These are phyloP conservation scores for Anabas testudineus DNA, from an alignment of 2,797 vertebrate species.

Conservation along the genomic window DNA sequence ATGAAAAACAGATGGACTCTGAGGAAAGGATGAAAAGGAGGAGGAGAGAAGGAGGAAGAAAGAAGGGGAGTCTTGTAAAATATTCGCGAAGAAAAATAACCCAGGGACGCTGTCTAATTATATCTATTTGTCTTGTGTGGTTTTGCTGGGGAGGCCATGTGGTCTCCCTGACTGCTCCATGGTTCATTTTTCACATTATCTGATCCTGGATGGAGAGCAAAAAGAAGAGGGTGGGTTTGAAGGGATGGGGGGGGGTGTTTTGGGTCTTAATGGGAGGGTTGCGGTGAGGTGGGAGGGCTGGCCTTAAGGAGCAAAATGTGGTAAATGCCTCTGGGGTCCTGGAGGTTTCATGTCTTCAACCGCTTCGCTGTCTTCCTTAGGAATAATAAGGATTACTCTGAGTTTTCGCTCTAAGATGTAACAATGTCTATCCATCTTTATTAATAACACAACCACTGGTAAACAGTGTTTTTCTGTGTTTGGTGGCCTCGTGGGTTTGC, in stretches of 20 bases:
- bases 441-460: constrained; percentile 28
- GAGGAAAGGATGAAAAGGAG: constrained; percentile 73
- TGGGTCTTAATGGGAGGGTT: constrained; percentile 62
- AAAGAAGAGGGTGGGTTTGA: constrained; percentile 63
- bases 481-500: neutral
- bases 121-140: constrained; percentile 85
- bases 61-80: constrained; percentile 86
- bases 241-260: constrained; percentile 22
- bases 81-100: constrained; percentile 92
- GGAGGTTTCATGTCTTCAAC: constrained; percentile 60
- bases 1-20: constrained; percentile 89
- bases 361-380: constrained; percentile 52
- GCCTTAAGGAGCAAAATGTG: constrained; percentile 52
- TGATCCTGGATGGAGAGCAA: constrained; percentile 76
- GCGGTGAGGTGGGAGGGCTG: constrained; percentile 49
- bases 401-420: constrained; percentile 55
- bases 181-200: constrained; percentile 85
- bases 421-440: constrained; percentile 58
- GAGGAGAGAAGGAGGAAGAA: constrained; percentile 64
- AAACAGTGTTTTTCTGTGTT: constrained; percentile 12
- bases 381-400: constrained; percentile 63
- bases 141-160: constrained; percentile 79
- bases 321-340: constrained; percentile 55
- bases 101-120: constrained; percentile 84
- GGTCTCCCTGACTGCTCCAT: constrained; percentile 77